Conservation (phyloP, 2,888 invertebrate species). For the Campoletis raptor region DNA sequence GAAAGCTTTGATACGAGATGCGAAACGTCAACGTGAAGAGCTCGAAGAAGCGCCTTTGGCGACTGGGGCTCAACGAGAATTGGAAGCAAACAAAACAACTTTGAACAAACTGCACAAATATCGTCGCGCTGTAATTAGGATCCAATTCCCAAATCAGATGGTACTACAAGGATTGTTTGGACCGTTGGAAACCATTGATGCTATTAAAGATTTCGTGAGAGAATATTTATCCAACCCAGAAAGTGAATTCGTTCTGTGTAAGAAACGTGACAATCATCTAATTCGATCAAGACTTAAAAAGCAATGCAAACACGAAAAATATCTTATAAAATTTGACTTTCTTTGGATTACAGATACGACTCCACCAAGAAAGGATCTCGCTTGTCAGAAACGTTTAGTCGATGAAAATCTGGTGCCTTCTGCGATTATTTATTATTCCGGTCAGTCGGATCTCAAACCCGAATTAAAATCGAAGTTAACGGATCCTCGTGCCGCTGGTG, state of each 20-base stretch:
- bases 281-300: neutral
- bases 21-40: slow-evolving; percentile 88
- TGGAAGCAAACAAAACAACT: slow-evolving; percentile 87
- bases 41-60: slow-evolving; percentile 91
- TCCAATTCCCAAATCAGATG: slow-evolving; percentile 94
- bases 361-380: slow-evolving; percentile 91
- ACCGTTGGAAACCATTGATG: slow-evolving; percentile 90
- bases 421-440: slow-evolving; percentile 89
- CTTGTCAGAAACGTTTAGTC: slow-evolving; percentile 87
- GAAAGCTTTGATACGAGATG: slow-evolving; percentile 90
- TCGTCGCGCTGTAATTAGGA: slow-evolving; percentile 91
- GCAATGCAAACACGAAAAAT: slow-evolving; percentile 9
- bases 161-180: slow-evolving; percentile 95
- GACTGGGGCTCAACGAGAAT: slow-evolving; percentile 88
- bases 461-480: slow-evolving; percentile 88
- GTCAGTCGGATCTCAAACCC: slow-evolving; percentile 86
- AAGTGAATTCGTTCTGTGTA: slow-evolving; percentile 92
- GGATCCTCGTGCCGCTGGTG: slow-evolving; percentile 89
- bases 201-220: slow-evolving; percentile 91
- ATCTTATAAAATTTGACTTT: slow-evolving; percentile 45
- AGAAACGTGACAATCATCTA: slow-evolving; percentile 81
- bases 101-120: slow-evolving; percentile 89
- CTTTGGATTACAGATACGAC: slow-evolving; percentile 89
- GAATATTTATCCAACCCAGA: slow-evolving; percentile 89
- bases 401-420: slow-evolving; percentile 92